These are phyloP conservation scores for Hyperoplus lanceolatus DNA, from an alignment of 2,797 vertebrate species.

Conservation along the genomic window DNA sequence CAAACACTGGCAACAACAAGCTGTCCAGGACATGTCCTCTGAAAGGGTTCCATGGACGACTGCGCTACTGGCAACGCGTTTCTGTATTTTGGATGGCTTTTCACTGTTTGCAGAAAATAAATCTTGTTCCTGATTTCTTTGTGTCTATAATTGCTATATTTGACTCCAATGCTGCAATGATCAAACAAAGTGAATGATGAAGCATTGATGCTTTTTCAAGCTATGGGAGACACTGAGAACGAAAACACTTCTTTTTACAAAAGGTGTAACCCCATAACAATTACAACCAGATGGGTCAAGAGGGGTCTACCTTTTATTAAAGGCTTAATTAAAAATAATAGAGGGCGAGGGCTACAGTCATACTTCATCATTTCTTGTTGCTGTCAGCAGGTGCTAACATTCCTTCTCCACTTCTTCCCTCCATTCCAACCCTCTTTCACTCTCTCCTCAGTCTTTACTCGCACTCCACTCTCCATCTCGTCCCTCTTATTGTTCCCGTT, in stretches of 20 bases:
- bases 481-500: conserved; percentile 55
- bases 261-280: conserved; percentile 33
- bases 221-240: neutral
- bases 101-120: too few species aligned
- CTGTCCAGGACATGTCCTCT: too few species aligned
- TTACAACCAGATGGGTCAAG: conserved; percentile 66
- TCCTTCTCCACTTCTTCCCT: conserved; percentile 35
- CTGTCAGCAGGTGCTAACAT: conserved; percentile 76
- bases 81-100: too few species aligned
- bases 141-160: neutral
- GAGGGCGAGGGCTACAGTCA: conserved; percentile 29
- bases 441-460: conserved; percentile 36
- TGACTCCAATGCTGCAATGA: neutral
- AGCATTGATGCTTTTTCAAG: neutral
- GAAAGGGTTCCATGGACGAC: too few species aligned
- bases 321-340: conserved; percentile 72
- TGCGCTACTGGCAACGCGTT: too few species aligned
- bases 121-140: neutral
- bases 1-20: too few species aligned
- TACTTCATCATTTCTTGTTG: conserved; percentile 52
- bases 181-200: conserved; percentile 1
- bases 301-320: conserved; percentile 63
- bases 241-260: too few species aligned
- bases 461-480: conserved; percentile 41
- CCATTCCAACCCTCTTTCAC: conserved; percentile 33